Evolutionary conservation across 2,113 vertebrate genomes (phyloP).

Genomic region (Ornithorhynchus anatinus): DNA sequence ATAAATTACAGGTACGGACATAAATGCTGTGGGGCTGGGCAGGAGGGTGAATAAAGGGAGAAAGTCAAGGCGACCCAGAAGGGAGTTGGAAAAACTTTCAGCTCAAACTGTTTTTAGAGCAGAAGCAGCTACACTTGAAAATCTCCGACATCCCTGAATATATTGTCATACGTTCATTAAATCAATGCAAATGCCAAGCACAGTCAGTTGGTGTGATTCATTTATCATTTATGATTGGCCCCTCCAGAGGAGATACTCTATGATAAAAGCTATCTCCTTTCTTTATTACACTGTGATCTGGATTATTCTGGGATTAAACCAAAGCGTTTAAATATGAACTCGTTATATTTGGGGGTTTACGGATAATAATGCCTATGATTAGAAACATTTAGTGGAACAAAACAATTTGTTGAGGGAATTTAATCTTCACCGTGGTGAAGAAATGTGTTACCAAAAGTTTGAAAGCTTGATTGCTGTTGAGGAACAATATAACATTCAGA

Average conservation of each 20-base stretch:
- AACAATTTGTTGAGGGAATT: constrained; percentile 12
- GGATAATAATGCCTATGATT: neutral
- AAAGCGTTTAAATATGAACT: constrained; percentile 8
- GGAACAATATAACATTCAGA: neutral
- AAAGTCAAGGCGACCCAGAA: no score
- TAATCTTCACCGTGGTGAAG: neutral
- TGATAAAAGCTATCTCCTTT: neutral
- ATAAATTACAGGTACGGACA: no score
- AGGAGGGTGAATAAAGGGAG: no score
- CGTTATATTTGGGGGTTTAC: constrained; percentile 20
- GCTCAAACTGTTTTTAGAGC: no score
- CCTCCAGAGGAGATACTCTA: constrained; percentile 13
- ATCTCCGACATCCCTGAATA: constrained; percentile 6
- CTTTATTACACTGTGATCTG: neutral
- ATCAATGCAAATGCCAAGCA: neutral
- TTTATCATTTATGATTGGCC: constrained; percentile 14
- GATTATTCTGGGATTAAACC: constrained; percentile 16
- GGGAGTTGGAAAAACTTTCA: no score
- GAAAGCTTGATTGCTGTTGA: neutral
- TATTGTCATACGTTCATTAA: neutral
- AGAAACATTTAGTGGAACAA: neutral
- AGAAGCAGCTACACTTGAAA: no score
- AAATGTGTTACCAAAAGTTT: neutral
- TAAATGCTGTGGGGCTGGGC: no score
- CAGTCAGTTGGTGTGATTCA: constrained; percentile 10